Percentiles rank a stretch among this genome's conserved stretches.
These are phyloP conservation scores for Peucedramus taeniatus DNA, from an alignment of 2,113 vertebrate species.

Conservation along the genomic window DNA sequence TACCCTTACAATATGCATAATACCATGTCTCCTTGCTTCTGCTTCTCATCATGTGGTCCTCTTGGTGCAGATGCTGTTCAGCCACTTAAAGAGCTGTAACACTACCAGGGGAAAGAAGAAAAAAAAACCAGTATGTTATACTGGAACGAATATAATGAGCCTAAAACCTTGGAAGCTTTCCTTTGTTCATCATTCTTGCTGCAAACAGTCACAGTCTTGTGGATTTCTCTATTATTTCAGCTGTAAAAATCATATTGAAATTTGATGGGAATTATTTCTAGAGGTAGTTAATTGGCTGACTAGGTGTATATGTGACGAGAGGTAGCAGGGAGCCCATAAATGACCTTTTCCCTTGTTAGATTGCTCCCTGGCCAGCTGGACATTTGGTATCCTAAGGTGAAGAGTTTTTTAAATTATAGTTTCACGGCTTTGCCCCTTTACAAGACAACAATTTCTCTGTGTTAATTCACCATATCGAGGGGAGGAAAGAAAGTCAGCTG, in stretches of 20 bases:
- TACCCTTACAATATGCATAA: conserved; percentile 3
- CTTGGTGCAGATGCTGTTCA: conserved; percentile 40
- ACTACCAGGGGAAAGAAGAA: background rate
- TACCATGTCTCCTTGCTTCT: conserved; percentile 3
- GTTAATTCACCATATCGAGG: background rate
- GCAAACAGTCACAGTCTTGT: background rate
- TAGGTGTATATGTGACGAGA: background rate
- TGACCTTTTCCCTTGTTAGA: conserved; percentile 41
- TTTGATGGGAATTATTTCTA: conserved; percentile 19
- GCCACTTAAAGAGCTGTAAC: conserved; percentile 35
- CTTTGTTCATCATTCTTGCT: background rate
- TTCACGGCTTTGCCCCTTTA: background rate
- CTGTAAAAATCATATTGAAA: conserved; percentile 13
- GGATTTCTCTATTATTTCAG: conserved; percentile 8
- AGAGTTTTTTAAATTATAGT: background rate
- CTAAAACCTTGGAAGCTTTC: conserved; percentile 8
- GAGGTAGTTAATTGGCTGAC: background rate
- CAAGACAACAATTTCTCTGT: background rate
- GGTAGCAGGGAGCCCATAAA: conserved; percentile 24
- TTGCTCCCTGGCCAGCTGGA: conserved; percentile 22
- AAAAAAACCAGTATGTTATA: background rate
- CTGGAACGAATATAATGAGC: background rate
- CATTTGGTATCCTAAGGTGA: background rate
- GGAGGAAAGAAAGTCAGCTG: background rate
- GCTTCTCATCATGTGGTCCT: conserved; percentile 49